Evolutionary conservation across 64 coral and sea anemone species (phyloP), one percentile per base, ranked within the genome.

Genomic region (Dendrophyllia cribrosa): DNA sequence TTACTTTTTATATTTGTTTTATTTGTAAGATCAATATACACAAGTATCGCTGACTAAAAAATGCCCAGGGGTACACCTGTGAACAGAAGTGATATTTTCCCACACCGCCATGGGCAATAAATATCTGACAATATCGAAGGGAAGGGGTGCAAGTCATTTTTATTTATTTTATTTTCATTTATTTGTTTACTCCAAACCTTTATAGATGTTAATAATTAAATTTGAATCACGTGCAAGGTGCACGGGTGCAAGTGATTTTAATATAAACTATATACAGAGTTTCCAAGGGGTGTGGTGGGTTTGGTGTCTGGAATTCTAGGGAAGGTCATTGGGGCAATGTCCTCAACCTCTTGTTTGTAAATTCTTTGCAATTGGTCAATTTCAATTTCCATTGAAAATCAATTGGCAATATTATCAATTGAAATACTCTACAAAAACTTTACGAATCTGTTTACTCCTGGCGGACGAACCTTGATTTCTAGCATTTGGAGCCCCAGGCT

Each of bases 361-460:
- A 68, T 68, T 69, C 66, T 69, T 69, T 69, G 66, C 21, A 24
- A 69, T 64, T 19, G 61, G 61, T n/a, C n/a, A n/a, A n/a, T n/a
- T n/a, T 69, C 21, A 69, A 69, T 69, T 69, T 69, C 64, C 49
- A 43, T 66, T 85, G 81, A 85, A 85, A 85, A 85, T 85, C 17
- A 85, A 13, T 85, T 15, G 83, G 8, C 17, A 2, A 62, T 14
- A 85, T 14, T 6, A 85, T 85, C 15, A 85, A 43, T 85, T 85
- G 82, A 85, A 85, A 85, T 68, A 85, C 82, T 85, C 82, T 68
- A 85, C 82, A 85, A 85, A 85, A 43, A 85, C 61, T 85, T 85
- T 69, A 85, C 82, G 82, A 84, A 84, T 63, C 58, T 61, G 52
- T 61, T 84, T 84, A 23, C 53, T 84, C 82, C 61, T 82, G n/a